These are phyloP conservation scores for Drosophila trapezifrons DNA, from an alignment of 1,140 invertebrate genomes.

Conservation along the genomic window DNA sequence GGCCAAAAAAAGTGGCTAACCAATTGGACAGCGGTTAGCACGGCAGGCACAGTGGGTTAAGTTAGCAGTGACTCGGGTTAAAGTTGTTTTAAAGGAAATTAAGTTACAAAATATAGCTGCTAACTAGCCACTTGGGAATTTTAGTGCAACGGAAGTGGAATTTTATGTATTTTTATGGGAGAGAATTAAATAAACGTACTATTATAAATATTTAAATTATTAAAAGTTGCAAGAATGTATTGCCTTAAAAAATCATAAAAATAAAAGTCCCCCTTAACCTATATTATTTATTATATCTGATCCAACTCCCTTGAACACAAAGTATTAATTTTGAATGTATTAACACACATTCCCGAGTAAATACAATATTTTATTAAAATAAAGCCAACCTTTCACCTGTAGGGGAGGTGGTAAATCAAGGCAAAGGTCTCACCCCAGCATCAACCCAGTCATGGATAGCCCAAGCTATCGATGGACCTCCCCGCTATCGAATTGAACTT, in stretches of 20 bases:
- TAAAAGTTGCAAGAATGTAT: too few species aligned
- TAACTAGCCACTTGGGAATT: neutral
- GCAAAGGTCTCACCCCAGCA: neutral
- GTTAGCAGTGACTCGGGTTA: neutral
- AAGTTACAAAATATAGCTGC: too few species aligned
- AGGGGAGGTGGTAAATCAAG: neutral
- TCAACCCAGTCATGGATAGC: neutral
- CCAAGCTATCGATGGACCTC: slow-evolving; percentile 1
- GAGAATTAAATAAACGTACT: too few species aligned
- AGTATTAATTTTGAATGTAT: neutral
- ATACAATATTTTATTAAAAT: slow-evolving; percentile 13
- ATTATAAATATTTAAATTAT: too few species aligned
- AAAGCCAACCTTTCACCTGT: slow-evolving; percentile 5
- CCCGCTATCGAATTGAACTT: slow-evolving; percentile 24
- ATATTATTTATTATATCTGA: too few species aligned
- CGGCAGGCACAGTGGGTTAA: slow-evolving; percentile 16
- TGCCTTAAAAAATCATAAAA: too few species aligned
- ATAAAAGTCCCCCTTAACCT: too few species aligned
- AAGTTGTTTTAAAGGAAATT: neutral
- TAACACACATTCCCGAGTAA: neutral
- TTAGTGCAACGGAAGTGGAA: neutral
- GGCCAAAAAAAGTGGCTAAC: slow-evolving; percentile 43
- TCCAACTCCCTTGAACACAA: neutral
- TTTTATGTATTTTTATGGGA: too few species aligned
- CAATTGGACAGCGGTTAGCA: slow-evolving; percentile 27